A percentile compares a stretch with the other conserved stretches of the same genome.
phyloP scores from a whole-genome alignment of 2,113 vertebrate species.

The Cebus imitator region DNA sequence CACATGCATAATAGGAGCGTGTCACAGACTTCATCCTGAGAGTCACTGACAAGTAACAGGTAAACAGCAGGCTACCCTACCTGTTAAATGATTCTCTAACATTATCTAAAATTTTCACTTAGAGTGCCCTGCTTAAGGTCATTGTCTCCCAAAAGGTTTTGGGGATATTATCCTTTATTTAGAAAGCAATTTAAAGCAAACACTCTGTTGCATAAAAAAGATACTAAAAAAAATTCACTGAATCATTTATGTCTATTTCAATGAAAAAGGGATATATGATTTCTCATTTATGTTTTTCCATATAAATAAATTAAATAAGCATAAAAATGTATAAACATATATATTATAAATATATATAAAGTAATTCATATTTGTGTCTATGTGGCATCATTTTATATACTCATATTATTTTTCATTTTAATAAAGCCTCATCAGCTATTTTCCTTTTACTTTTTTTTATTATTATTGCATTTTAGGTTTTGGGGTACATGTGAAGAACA shows the following conservation, averaged over 20 bases:
- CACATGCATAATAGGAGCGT: rapidly evolving
- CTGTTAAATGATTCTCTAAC: neutral
- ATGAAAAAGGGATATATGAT: neutral
- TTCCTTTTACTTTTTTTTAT: neutral
- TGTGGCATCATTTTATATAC: neutral
- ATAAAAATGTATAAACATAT: neutral
- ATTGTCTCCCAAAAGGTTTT: neutral
- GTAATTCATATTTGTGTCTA: neutral
- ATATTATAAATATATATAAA: neutral
- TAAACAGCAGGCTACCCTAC: neutral
- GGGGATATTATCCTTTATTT: neutral
- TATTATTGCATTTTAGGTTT: too few species aligned
- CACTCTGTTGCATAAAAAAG: neutral
- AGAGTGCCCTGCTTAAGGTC: neutral
- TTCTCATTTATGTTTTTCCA: neutral
- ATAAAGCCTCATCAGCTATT: neutral
- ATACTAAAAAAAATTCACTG: neutral
- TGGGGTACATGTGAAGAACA: too few species aligned
- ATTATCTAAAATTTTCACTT: neutral
- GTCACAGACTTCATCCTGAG: neutral
- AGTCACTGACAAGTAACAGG: neutral
- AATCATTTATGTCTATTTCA: neutral
- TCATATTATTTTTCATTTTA: conserved; percentile 3
- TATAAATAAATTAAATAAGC: neutral
- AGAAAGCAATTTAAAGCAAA: neutral